Evolutionary conservation across 2,888 invertebrate genomes (phyloP).

Genomic region (Drosophila suboccidentalis): DNA sequence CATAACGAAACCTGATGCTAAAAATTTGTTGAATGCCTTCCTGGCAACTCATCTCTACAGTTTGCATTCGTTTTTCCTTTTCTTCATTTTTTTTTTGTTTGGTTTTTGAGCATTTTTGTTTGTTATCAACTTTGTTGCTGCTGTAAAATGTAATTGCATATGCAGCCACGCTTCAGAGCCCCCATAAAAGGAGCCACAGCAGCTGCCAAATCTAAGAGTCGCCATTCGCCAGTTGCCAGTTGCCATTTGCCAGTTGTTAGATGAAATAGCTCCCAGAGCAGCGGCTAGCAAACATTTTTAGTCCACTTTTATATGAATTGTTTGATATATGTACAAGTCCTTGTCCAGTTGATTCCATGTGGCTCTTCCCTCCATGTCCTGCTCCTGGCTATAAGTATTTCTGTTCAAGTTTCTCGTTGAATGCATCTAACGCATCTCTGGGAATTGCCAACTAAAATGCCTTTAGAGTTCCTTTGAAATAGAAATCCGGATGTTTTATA

Average conservation of each 20-base stretch:
- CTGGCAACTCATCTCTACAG: slow-evolving; percentile 30
- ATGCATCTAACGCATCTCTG: slow-evolving; percentile 31
- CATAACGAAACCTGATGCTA: slow-evolving; percentile 67
- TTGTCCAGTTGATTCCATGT: slow-evolving; percentile 12
- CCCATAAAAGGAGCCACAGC: slow-evolving; percentile 54
- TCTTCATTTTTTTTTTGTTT: slow-evolving; percentile 1
- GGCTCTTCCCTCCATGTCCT: slow-evolving; percentile 11
- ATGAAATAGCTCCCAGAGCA: slow-evolving; percentile 27
- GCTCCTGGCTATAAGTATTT: slow-evolving; percentile 43
- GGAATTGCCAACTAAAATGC: slow-evolving; percentile 17
- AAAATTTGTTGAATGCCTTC: slow-evolving; percentile 69
- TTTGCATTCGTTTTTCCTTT: slow-evolving; percentile 26
- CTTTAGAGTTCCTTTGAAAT: slow-evolving; percentile 5
- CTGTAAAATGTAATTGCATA: slow-evolving; percentile 75
- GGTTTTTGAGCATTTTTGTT: slow-evolving; percentile 41
- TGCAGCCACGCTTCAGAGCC: slow-evolving; percentile 72
- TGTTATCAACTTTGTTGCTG: slow-evolving; percentile 75
- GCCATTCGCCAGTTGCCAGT: slow-evolving; percentile 31
- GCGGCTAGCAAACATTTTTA: slow-evolving; percentile 23
- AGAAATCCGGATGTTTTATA: slow-evolving; percentile 5
- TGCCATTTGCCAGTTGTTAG: slow-evolving; percentile 27
- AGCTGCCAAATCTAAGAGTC: slow-evolving; percentile 25
- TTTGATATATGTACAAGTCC: slow-evolving; percentile 11
- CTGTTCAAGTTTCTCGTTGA: slow-evolving; percentile 14
- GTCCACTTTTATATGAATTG: slow-evolving; percentile 6